Evolutionary conservation across 2,113 vertebrate species (phyloP).

Genomic region (Lipophrys pholis): DNA sequence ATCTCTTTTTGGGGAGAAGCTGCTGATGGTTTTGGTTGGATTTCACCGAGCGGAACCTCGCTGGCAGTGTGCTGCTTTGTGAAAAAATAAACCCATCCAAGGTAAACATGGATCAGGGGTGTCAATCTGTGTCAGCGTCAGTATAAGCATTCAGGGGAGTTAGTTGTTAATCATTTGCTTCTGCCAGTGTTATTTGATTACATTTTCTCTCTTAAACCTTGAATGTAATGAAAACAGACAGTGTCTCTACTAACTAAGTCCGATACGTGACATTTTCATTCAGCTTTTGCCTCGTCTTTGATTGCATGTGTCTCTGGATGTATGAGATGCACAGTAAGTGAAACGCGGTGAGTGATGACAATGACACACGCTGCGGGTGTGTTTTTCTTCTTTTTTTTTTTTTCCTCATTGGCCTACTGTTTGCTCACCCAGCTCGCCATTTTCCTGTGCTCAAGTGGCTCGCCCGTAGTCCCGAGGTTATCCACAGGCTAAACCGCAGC

Average conservation of each 20-base stretch:
- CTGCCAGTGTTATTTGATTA: not conserved
- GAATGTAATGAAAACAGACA: too few relatives aligned
- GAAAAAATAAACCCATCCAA: constrained; percentile 52
- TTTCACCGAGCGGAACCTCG: constrained; percentile 37
- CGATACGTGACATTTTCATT: not conserved
- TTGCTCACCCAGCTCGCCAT: constrained; percentile 15
- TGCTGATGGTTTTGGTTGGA: constrained; percentile 20
- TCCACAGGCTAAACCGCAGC: constrained; percentile 44
- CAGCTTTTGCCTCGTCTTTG: constrained; percentile 1
- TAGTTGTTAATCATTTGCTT: not conserved
- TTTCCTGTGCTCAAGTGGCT: constrained; percentile 38
- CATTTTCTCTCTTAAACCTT: not conserved
- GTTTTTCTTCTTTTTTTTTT: not conserved
- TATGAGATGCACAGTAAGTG: not conserved
- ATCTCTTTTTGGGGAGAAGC: constrained; percentile 27
- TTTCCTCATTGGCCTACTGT: constrained; percentile 22
- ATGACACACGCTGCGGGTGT: not conserved
- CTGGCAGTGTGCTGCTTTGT: constrained; percentile 30
- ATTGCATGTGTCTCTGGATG: constrained; percentile 4
- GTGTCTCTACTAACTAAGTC: not conserved
- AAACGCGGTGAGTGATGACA: not conserved
- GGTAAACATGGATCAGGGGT: constrained; percentile 50
- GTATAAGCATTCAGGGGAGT: constrained; percentile 4
- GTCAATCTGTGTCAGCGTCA: constrained; percentile 28
- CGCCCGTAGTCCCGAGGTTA: constrained; percentile 43